Evolutionary conservation across 2,888 invertebrate species (phyloP), one percentile per base, ranked within the genome.

Genomic region (Thera obeliscata): DNA sequence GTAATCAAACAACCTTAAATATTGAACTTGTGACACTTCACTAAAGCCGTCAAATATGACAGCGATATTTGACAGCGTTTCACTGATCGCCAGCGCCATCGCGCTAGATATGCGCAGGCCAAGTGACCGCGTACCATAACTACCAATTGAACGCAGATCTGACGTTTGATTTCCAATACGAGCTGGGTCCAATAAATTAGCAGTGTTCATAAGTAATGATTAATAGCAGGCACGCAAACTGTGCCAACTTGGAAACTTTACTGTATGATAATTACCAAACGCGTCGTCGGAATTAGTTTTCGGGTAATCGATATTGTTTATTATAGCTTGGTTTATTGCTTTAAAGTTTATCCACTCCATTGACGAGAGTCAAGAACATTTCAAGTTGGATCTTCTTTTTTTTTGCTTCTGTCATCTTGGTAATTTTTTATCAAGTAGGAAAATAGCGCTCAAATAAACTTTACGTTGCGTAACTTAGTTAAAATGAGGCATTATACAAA

Each of bases 221-320:
- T 69, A 66, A 69, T 69, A 66, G 69, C 65, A 60, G 43, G 65
- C 41, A 64, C 56, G 56, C 64, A 57, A 65, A 62, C 58, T 60
- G 61, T 48, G 12, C 61, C n/a, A 60, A 69, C 66, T 69, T 63
- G 8, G 41, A 33, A 69, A 69, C 59, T 69, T 66, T 61, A 57
- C 60, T 66, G 22, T 66, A 66, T 69, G 66, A 57, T 66, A 63
- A 69, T 69, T 66, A 63, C 66, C 56, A 60, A 66, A 63, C 54
- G 64, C 59, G 61, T 69, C 63, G 59, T 62, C 33, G 49, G 48
- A 55, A 59, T 69, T 63, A 61, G 58, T 66, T 69, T 58, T 52
- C 33, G 3, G 59, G 63, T 57, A 60, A 66, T 66, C 65, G 50
- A 65, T 62, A 68, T 46, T 66, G 46, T 43, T 22, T 52, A 33